Evolutionary conservation across 1,140 invertebrate species (phyloP).

Genomic region (Tetramorium alpestre): DNA sequence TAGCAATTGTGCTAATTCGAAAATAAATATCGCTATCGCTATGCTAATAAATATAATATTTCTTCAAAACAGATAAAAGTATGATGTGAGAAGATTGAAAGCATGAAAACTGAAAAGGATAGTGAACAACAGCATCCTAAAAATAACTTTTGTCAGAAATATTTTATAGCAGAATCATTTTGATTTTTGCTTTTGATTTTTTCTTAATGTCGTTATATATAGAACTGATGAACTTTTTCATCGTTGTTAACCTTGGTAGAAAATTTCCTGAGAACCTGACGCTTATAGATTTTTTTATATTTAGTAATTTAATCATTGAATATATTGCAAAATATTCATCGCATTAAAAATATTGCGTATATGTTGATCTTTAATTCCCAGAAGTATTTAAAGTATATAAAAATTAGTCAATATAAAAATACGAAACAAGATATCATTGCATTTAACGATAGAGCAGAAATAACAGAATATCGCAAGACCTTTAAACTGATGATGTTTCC

Average conservation of each 20-base stretch:
- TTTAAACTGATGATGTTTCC: background rate
- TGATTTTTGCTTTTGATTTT: background rate
- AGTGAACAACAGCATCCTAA: too few species aligned
- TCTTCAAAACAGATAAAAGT: background rate
- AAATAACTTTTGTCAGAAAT: background rate
- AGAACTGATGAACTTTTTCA: background rate
- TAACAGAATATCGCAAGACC: background rate
- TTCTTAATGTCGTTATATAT: background rate
- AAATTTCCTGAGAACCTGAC: background rate
- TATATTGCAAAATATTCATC: background rate
- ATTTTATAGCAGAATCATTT: background rate
- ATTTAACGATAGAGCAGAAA: background rate
- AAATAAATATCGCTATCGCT: background rate
- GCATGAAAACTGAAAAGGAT: background rate
- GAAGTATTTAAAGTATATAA: constrained; percentile 3
- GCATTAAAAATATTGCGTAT: background rate
- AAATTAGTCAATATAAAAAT: background rate
- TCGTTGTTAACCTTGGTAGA: background rate
- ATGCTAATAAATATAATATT: background rate
- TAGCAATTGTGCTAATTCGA: background rate
- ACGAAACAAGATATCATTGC: background rate
- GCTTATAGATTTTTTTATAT: background rate
- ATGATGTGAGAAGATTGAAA: background rate
- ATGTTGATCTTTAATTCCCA: background rate
- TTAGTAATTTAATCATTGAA: background rate